Conservation (phyloP, 2,797 vertebrate species). For the Chaetophractus vellerosus region DNA sequence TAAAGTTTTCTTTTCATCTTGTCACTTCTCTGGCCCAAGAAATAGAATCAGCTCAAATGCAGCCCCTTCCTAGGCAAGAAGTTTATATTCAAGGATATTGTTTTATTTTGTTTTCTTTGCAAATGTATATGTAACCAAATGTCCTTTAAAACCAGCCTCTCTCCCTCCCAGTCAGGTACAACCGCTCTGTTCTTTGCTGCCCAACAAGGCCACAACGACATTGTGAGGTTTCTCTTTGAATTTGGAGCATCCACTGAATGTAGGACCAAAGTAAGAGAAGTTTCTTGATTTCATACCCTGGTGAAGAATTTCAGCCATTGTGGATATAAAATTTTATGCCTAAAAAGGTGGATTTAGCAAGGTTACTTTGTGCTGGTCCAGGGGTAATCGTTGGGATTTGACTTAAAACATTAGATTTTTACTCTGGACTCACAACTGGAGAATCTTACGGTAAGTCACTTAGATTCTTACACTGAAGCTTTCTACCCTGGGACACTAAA, state of each 20-base stretch:
- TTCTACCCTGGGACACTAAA: background rate
- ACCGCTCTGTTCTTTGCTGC: slow-evolving; percentile 97
- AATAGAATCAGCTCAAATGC: background rate
- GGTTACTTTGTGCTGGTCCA: background rate
- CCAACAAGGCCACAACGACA: slow-evolving; percentile 96
- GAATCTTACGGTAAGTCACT: background rate
- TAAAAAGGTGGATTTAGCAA: background rate
- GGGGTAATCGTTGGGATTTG: background rate
- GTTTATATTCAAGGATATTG: background rate
- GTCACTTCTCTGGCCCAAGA: background rate
- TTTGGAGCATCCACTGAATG: slow-evolving; percentile 98
- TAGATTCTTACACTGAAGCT: background rate
- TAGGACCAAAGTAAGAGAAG: slow-evolving; percentile 94
- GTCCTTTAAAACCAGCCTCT: slow-evolving; percentile 46
- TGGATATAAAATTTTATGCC: background rate
- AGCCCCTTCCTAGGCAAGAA: background rate
- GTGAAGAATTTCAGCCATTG: background rate
- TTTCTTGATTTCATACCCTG: background rate
- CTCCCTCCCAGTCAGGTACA: slow-evolving; percentile 94
- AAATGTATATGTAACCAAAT: background rate
- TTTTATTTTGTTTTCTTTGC: slow-evolving; percentile 46
- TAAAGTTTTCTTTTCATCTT: background rate
- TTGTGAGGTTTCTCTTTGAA: slow-evolving; percentile 96
- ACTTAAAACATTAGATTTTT: background rate
- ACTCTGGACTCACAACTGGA: background rate